Evolutionary conservation across 2,797 vertebrate genomes (phyloP).

Genomic region (Dendrocincla tyrannina): DNA sequence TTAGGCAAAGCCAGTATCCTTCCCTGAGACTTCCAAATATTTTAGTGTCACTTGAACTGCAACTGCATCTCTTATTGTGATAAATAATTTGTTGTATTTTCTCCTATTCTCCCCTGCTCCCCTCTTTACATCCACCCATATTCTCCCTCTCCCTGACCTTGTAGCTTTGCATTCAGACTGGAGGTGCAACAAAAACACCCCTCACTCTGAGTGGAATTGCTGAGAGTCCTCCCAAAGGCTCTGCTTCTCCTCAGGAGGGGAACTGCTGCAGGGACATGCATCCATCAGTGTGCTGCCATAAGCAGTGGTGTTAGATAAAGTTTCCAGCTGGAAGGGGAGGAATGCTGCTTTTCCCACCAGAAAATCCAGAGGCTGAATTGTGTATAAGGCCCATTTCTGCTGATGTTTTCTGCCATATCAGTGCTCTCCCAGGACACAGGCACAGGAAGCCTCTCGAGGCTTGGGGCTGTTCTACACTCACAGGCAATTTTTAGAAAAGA

Average conservation of each 20-base stretch:
- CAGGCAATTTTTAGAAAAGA: background rate
- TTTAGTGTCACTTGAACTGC: background rate
- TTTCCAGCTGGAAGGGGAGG: background rate
- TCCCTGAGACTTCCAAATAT: background rate
- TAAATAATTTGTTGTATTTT: background rate
- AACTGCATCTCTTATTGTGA: background rate
- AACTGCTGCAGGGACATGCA: background rate
- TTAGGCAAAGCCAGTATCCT: background rate
- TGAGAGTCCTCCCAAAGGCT: background rate
- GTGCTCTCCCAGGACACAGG: background rate
- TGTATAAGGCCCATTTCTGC: background rate
- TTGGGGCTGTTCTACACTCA: background rate
- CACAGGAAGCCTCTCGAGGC: background rate
- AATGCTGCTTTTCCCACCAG: constrained; percentile 29
- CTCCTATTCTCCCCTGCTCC: background rate
- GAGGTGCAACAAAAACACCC: background rate
- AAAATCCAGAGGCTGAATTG: background rate
- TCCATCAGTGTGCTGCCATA: background rate
- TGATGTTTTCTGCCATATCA: background rate
- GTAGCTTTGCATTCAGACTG: background rate
- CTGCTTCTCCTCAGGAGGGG: background rate
- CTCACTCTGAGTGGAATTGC: rapidly evolving
- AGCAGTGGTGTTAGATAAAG: background rate
- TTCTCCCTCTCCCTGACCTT: background rate
- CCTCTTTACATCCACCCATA: background rate